A percentile compares a stretch with the other conserved stretches of the same genome.
Evolutionary conservation across 92 coral and sea anemone genomes (phyloP).

Genomic region (Siderastrea radians): DNA sequence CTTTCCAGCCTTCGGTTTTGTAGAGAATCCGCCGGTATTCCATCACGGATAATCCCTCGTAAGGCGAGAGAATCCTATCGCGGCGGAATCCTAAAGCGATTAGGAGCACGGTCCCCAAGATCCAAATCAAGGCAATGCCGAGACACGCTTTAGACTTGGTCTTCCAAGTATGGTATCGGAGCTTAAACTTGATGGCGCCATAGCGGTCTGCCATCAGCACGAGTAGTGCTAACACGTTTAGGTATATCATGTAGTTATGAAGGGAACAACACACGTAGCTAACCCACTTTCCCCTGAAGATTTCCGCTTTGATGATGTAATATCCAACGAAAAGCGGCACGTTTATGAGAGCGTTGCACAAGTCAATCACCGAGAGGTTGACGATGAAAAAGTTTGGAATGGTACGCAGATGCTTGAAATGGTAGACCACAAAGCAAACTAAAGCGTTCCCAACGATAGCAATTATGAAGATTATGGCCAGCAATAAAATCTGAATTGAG

Average conservation of each 20-base stretch:
- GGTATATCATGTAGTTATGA: constrained; percentile 10
- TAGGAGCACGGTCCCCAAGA: not conserved
- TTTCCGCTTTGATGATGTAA: not conserved
- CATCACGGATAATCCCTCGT: constrained; percentile 5
- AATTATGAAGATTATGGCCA: constrained; percentile 15
- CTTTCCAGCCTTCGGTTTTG: constrained; percentile 32
- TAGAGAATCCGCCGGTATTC: constrained; percentile 35
- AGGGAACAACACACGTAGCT: constrained; percentile 5
- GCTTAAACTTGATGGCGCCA: constrained; percentile 17
- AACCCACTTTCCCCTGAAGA: constrained; percentile 10
- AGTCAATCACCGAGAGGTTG: constrained; percentile 36
- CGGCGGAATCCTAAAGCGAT: not conserved
- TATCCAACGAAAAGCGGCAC: constrained; percentile 34
- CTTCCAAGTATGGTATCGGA: constrained; percentile 28
- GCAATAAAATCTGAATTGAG: constrained; percentile 11
- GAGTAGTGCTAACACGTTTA: constrained; percentile 14
- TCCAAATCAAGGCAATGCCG: constrained; percentile 22
- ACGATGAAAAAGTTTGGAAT: constrained; percentile 43
- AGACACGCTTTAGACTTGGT: constrained; percentile 6
- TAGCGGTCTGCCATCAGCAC: constrained; percentile 35
- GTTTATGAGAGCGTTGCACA: constrained; percentile 20
- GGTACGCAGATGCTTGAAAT: constrained; percentile 19
- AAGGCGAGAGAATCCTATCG: not conserved
- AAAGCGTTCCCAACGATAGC: constrained; percentile 18
- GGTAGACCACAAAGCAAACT: constrained; percentile 13